Base-by-base conservation (phyloP, 2,113 vertebrate species). In the Phalacrocorax brasilianus region DNA sequence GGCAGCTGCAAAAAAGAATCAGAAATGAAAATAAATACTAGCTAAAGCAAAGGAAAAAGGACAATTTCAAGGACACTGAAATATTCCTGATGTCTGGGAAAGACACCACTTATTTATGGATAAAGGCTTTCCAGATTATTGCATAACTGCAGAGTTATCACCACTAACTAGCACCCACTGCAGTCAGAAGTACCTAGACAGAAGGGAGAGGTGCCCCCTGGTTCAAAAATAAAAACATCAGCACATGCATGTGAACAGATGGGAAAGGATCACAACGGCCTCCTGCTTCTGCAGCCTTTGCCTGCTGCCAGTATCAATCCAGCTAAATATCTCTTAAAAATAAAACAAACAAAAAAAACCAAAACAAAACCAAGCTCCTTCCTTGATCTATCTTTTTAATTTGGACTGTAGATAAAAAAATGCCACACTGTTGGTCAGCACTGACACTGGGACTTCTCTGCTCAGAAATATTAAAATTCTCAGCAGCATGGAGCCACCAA, bases 1-100 rank as follows among this genome's bases (percentile, higher is more conserved):
- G 61, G 68, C 76, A 96, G 56, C 56, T 87, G 42, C 14, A 91
- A 76, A 77, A 61, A 85, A 78, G 3, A 76, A 67, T 53, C 44
- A 93, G 24, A 95, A 93, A 85, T 72, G 50, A 91, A 84, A 88
- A 75, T 9, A 68, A 68, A 62, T 85, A 38, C 53, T 79, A 90
- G 42, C 35, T 59, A 75, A 75, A 88, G 21, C 38, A 86, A 55
- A 65, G 44, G 20, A n/a, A 52, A 85, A 91, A 95, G 82, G 42
- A 75, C 77, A 94, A 33, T 66, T 59, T 96, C 85, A 93, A 93
- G 88, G 85, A 63, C 67, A 83, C 9, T 55, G 55, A 91, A 90
- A 76, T 63, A 71, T 23, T 88, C 32, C 47, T 67, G 24, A 27
- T 33, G 5, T 68, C 27, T 82, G 24, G 27, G 20, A 78, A n/a